Evolutionary conservation across 2,113 vertebrate genomes (phyloP), one percentile per base, ranked within the genome.

Genomic region (Hippocampus zosterae): DNA sequence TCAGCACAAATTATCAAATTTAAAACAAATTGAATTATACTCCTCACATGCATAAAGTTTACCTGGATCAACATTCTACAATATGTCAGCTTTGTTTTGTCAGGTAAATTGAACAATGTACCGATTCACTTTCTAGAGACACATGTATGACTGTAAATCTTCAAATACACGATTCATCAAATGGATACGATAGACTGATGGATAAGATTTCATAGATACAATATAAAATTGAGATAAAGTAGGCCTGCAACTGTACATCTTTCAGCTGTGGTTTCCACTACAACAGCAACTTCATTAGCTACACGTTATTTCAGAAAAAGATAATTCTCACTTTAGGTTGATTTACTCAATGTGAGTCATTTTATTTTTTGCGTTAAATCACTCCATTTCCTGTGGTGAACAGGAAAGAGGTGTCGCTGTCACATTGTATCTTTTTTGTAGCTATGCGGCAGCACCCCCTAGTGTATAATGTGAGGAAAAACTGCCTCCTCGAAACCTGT

Each of bases 391-490:
- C 15, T 60, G 27, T 19, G 15, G 15, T 33, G 16, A 9, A 60
- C 57, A 37, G 27, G 57, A 60, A 37, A 19, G 27, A 33, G 27
- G 57, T 18, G 57, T 8, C 57, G 57, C 27, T 16, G 6, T 18
- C 2, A 27, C 10, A 12, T 6, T 6, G 1, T 8, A 25, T n/a
- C n/a, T n/a, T 56, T 27, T 67, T 59, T 79, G 37, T 33, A 19
- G 52, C 84, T 74, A 68, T 69, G 74, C 65, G 65, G 75, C 72
- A 87, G 73, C 71, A 81, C 85, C 88, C 80, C 74, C 91, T 21
- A 63, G 86, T 88, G 90, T 52, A 70, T 13, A 0, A 8, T 15
- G 8, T n/a, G 50, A 55, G 1, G 55, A 72, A 8, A 68, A 11
- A 46, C 23, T 13, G 21, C 8, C 53, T 23, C 23, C 9, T 27